Percentiles rank a stretch among this genome's conserved stretches.
Conservation (phyloP, 2,113 vertebrate species). For the Chroicocephalus ridibundus region DNA sequence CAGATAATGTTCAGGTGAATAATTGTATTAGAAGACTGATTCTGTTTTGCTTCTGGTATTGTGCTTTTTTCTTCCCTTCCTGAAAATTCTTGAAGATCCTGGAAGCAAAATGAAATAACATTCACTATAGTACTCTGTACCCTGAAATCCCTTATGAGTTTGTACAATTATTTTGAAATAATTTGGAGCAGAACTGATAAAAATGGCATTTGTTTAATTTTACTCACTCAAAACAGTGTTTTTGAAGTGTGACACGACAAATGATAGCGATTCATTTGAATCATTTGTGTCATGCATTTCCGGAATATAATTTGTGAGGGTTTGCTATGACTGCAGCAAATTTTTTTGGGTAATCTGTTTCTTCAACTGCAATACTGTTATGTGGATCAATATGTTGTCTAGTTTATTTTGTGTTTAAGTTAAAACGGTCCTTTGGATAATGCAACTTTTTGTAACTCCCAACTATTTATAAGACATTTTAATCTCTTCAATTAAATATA, state of each 20-base stretch:
- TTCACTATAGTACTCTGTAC: background rate
- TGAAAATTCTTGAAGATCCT: background rate
- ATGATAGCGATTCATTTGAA: background rate
- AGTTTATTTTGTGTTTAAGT: background rate
- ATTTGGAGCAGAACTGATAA: background rate
- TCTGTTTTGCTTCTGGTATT: background rate
- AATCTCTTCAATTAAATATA: background rate
- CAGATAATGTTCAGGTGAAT: background rate
- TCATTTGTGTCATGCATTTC: background rate
- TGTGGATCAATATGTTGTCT: background rate
- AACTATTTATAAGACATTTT: background rate
- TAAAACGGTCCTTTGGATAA: background rate
- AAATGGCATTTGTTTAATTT: background rate
- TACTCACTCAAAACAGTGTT: background rate
- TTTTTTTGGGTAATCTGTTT: background rate
- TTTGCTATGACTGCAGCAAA: background rate
- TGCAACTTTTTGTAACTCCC: background rate
- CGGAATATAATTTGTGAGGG: background rate
- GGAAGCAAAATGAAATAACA: background rate
- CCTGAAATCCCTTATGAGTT: background rate
- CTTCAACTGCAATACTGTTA: background rate
- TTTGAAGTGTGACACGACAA: background rate
- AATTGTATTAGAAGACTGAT: background rate
- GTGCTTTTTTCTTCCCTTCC: rapidly evolving
- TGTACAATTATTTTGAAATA: background rate